These are phyloP conservation scores for Hyalella azteca DNA, from an alignment of 2,888 invertebrate species.

Conservation along the genomic window DNA sequence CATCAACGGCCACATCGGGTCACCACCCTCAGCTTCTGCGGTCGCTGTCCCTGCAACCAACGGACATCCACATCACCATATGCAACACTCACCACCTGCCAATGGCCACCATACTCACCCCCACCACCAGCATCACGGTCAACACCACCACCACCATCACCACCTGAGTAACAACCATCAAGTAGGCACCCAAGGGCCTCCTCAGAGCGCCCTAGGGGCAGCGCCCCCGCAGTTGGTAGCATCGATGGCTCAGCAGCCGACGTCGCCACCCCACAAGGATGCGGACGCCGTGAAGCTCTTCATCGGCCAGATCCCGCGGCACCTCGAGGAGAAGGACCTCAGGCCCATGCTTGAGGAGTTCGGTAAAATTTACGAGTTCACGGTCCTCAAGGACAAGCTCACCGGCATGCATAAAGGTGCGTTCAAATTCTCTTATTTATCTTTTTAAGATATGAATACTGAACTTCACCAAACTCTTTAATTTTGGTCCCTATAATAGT, in stretches of 20 bases:
- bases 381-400: conserved; percentile 91
- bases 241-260: conserved; percentile 45
- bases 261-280: conserved; percentile 64
- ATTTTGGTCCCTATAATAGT: too few species aligned
- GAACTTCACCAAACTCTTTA: too few species aligned
- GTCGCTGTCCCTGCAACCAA: conserved; percentile 39
- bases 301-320: conserved; percentile 90
- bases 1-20: conserved; percentile 49
- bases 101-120: not conserved
- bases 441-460: too few species aligned
- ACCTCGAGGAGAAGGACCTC: conserved; percentile 84
- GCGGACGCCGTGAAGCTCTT: conserved; percentile 78
- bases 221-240: conserved; percentile 53
- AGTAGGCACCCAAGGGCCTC: conserved; percentile 35
- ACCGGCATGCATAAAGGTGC: conserved; percentile 89
- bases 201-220: conserved; percentile 13
- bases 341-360: conserved; percentile 91
- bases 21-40: conserved; percentile 46
- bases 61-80: conserved; percentile 48
- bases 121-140: conserved; percentile 31
- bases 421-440: not conserved
- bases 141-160: conserved; percentile 18
- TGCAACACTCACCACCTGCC: not conserved
- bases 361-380: conserved; percentile 92
- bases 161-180: conserved; percentile 47